phyloP scores from a whole-genome alignment of 1,140 invertebrate genomes.

The Caenorhabditis latens region DNA sequence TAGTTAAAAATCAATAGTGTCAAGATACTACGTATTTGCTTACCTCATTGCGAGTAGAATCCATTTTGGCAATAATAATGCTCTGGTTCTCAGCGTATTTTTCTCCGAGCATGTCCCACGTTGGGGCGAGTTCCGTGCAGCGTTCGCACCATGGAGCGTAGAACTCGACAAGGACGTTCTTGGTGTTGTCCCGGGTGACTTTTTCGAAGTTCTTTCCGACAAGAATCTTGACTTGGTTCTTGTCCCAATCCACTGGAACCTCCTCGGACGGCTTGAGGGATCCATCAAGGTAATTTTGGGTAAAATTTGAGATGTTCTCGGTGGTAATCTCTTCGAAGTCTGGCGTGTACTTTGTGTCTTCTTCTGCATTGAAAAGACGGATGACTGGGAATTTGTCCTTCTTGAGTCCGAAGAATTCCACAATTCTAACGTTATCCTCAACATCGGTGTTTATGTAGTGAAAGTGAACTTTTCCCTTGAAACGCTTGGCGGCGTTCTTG shows the following conservation, averaged over 20 bases:
- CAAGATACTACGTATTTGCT: too few species aligned
- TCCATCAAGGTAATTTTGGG: constrained; percentile 88
- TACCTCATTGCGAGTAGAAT: constrained; percentile 95
- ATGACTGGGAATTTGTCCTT: constrained; percentile 90
- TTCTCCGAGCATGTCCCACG: constrained; percentile 90
- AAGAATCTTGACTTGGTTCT: constrained; percentile 91
- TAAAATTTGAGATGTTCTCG: constrained; percentile 87
- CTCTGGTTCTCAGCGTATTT: constrained; percentile 87
- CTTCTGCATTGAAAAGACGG: constrained; percentile 91
- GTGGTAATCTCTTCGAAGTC: constrained; percentile 84
- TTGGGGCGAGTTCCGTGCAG: constrained; percentile 95
- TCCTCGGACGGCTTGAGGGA: constrained; percentile 91
- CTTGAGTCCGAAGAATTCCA: constrained; percentile 99
- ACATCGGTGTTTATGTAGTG: constrained; percentile 95
- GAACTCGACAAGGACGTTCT: constrained; percentile 97
- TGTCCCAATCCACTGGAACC: constrained; percentile 96
- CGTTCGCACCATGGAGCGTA: constrained; percentile 90
- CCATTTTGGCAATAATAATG: constrained; percentile 97
- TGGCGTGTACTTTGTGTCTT: constrained; percentile 97
- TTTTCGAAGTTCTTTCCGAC: constrained; percentile 96
- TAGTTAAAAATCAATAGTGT: not conserved
- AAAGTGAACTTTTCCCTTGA: constrained; percentile 90
- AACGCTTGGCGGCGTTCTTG: constrained; percentile 85
- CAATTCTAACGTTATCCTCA: constrained; percentile 93
- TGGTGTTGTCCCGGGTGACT: constrained; percentile 85